Evolutionary conservation across 2,888 invertebrate species (phyloP), one percentile per base, ranked within the genome.

Genomic region (Pimpla rufipes): DNA sequence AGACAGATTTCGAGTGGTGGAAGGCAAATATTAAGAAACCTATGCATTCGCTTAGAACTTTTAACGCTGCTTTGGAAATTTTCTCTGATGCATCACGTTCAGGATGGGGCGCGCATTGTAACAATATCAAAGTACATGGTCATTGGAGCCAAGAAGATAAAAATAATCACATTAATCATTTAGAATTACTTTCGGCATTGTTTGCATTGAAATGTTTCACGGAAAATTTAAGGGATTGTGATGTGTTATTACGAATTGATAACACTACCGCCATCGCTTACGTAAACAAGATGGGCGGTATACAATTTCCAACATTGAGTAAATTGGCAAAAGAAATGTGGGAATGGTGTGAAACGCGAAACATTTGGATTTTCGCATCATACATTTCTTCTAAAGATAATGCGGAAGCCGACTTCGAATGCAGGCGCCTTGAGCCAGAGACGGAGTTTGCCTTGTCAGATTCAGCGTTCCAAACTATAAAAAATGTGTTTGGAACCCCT

Each of bases 261-360:
- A 79, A 85, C 18, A 82, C 82, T 10, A 80, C 83, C 2, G 79
- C 86, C 1, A 85, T 84, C n/a, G 37, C 84, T 0, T 85, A 84
- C 50, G 71, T 86, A 8, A 86, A 85, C 23, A 74, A 76, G 1
- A 86, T 85, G 83, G 81, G 85, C 1, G 84, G 79, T 7, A 70
- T 77, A 57, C 47, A 47, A 18, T 79, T 64, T 29, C 18, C 35
- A 10, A 40, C 35, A 0, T 64, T 81, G 37, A 81, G 66, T 21
- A 64, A 13, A 5, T 10, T 83, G 7, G 68, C 82, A 0, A 76
- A 81, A 55, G 45, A 67, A 1, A 81, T 85, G 40, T 85, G 85
- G 85, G 4, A 57, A 55, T 85, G 84, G 83, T 86, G 83, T 45
- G 80, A 86, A 13, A 13, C 23, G 45, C 67, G 85, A 23, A 37